These are phyloP conservation scores for Sisyra nigra DNA, from an alignment of 2,888 invertebrate species.

Conservation along the genomic window DNA sequence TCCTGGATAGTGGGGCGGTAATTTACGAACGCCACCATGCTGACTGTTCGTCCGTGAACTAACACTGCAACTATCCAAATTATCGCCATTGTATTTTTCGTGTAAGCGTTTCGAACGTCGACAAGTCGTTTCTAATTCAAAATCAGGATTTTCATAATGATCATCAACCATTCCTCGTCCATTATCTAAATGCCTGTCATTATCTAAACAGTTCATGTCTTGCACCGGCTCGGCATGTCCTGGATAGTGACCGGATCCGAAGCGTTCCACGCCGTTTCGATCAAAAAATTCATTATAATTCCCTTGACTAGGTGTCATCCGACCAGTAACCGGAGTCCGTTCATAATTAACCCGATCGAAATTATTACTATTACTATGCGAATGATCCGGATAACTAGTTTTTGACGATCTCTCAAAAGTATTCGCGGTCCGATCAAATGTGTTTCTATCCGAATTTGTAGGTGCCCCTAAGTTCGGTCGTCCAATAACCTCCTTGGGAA, in stretches of 20 bases:
- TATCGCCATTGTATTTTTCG: conserved; percentile 3
- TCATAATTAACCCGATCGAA: conserved; percentile 8
- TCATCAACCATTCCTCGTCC: conserved; percentile 14
- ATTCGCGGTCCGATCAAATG: conserved; percentile 23
- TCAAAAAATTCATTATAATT: conserved; percentile 16
- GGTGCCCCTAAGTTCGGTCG: conserved; percentile 29
- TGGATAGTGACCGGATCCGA: not conserved
- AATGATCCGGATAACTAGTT: conserved; percentile 31
- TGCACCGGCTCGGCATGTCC: not conserved
- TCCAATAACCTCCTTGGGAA: conserved; percentile 30
- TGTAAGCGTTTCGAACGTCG: not conserved
- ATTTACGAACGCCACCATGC: too few species aligned
- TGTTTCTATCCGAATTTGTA: conserved; percentile 28
- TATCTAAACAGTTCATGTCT: conserved; percentile 7
- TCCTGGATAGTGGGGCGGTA: too few species aligned
- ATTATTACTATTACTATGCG: conserved; percentile 29
- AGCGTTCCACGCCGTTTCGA: conserved; percentile 1
- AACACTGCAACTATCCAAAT: conserved; percentile 2
- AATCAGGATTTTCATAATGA: conserved; percentile 30
- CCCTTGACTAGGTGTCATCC: conserved; percentile 28
- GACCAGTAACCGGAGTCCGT: conserved; percentile 19
- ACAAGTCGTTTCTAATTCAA: conserved; percentile 18
- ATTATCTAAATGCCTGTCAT: not conserved
- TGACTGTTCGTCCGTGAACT: not conserved
- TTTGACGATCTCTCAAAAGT: conserved; percentile 19